These are phyloP conservation scores for Hymenopus coronatus DNA, from an alignment of 2,888 invertebrate species.

Conservation along the genomic window DNA sequence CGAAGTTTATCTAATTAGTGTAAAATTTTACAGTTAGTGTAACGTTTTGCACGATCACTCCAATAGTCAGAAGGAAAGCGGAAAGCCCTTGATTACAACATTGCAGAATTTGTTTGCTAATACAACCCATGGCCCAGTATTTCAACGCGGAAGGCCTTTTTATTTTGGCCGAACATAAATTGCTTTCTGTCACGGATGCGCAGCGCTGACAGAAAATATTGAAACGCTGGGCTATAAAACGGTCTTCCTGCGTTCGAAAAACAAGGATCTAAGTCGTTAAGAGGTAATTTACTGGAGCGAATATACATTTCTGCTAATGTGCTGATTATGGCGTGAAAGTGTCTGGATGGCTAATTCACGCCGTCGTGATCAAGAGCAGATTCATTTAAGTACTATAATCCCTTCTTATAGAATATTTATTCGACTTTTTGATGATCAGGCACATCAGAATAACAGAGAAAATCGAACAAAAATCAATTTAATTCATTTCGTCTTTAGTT, in stretches of 20 bases:
- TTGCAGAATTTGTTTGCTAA: neutral
- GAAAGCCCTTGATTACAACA: neutral
- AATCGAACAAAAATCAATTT: too few relatives aligned
- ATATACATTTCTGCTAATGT: neutral
- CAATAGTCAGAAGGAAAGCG: neutral
- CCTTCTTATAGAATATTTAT: too few relatives aligned
- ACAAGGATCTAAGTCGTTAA: neutral
- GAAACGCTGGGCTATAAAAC: neutral
- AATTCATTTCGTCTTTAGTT: too few relatives aligned
- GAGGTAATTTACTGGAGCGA: neutral
- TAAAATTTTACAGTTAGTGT: too few relatives aligned
- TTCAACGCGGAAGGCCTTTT: neutral
- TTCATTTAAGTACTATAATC: too few relatives aligned
- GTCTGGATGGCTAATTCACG: neutral
- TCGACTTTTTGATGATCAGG: too few relatives aligned
- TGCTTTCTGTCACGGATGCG: neutral
- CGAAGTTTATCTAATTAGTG: too few relatives aligned
- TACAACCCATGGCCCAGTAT: neutral
- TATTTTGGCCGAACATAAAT: neutral
- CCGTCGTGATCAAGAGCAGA: neutral
- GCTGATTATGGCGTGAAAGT: neutral
- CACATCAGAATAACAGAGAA: too few relatives aligned
- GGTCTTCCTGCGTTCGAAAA: neutral
- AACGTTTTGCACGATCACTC: too few relatives aligned
- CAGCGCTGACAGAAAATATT: neutral